phyloP scores from a whole-genome alignment of 2,888 invertebrate species.

The Lathronympha strigana region DNA sequence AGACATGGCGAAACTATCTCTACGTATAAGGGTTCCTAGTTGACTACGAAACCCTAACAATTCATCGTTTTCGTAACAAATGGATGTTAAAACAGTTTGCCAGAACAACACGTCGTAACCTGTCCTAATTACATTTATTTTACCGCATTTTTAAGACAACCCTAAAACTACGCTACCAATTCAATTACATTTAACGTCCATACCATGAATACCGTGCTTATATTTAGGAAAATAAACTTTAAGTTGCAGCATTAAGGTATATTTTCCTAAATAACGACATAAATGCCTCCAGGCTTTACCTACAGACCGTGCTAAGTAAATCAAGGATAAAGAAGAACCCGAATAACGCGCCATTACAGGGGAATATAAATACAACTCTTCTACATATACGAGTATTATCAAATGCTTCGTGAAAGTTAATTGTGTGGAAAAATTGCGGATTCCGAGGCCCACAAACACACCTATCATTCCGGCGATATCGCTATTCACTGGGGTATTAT shows the following conservation, averaged over 20 bases:
- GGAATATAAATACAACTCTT: conserved; percentile 55
- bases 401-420: conserved; percentile 68
- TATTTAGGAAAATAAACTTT: not conserved
- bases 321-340: conserved; percentile 43
- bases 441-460: conserved; percentile 54
- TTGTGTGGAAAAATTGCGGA: conserved; percentile 64
- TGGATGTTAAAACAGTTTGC: too few relatives aligned
- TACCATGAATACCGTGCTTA: not conserved
- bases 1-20: too few relatives aligned
- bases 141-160: not conserved
- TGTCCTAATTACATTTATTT: not conserved
- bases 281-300: conserved; percentile 35
- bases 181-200: conserved; percentile 32
- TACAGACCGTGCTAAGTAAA: conserved; percentile 43
- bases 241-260: not conserved
- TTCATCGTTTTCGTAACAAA: too few relatives aligned
- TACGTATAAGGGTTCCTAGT: too few relatives aligned
- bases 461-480: conserved; percentile 52
- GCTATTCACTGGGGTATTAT: conserved; percentile 33
- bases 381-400: conserved; percentile 57
- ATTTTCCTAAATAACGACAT: not conserved
- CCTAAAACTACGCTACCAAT: conserved; percentile 22
- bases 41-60: too few relatives aligned
- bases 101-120: not conserved
- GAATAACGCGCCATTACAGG: conserved; percentile 49